These are phyloP conservation scores for Drosophila anomalipes DNA, from an alignment of 2,888 invertebrate genomes.

Conservation along the genomic window DNA sequence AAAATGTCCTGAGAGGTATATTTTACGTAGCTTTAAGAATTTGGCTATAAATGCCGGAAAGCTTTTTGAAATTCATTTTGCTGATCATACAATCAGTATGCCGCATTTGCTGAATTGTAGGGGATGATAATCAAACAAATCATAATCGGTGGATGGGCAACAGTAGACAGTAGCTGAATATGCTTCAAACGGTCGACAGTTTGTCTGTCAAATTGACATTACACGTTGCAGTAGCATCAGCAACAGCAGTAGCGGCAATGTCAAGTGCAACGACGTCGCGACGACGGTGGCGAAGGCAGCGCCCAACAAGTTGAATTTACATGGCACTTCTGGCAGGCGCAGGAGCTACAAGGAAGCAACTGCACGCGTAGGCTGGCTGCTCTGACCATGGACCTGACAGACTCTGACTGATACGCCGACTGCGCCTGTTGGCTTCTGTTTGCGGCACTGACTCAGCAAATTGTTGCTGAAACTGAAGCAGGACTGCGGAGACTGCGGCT, in stretches of 20 bases:
- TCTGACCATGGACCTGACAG: conserved; percentile 19
- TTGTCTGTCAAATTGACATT: conserved; percentile 81
- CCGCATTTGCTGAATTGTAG: conserved; percentile 34
- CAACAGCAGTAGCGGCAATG: conserved; percentile 35
- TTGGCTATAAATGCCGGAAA: too few relatives aligned
- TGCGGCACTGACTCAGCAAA: conserved; percentile 77
- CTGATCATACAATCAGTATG: conserved; percentile 12
- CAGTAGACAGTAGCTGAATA: conserved; percentile 77
- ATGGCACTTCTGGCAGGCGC: conserved; percentile 65
- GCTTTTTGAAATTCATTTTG: not conserved
- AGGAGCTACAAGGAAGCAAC: conserved; percentile 48
- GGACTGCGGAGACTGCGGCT: conserved; percentile 33
- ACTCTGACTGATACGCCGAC: conserved; percentile 69
- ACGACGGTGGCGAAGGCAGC: conserved; percentile 52
- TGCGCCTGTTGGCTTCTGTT: conserved; percentile 74
- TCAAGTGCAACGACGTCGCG: conserved; percentile 59
- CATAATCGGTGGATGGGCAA: conserved; percentile 70
- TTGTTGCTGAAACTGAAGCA: conserved; percentile 41
- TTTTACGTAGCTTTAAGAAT: too few relatives aligned
- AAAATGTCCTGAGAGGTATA: not conserved
- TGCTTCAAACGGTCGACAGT: conserved; percentile 79
- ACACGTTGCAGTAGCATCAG: conserved; percentile 57
- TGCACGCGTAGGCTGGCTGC: conserved; percentile 44
- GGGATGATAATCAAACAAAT: conserved; percentile 63
- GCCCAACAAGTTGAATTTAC: conserved; percentile 77